Base-by-base conservation (phyloP, 1,140 invertebrate species). In the Papilio polyxenes region DNA sequence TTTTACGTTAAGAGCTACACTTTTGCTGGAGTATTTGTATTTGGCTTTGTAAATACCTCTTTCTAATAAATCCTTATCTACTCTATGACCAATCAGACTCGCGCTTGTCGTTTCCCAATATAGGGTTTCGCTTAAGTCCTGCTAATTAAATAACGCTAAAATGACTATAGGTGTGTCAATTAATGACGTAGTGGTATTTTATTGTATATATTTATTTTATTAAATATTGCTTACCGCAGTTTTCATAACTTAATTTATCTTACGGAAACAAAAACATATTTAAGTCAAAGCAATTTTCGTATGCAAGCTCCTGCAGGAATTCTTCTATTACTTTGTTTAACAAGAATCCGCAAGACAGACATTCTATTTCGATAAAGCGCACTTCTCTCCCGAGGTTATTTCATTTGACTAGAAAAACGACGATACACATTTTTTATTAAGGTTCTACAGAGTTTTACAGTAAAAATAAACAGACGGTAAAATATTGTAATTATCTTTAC, bases 331-430 rank as follows among this genome's bases (percentile, higher is more conserved):
- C 49, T 77, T 77, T 77, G 75, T 77, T 49, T 51, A 77, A 75
- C 74, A 75, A 31, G 65, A 53, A 53, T 77, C 48, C 75, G 48
- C 75, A 49, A 51, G 75, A 49, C 48, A 53, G 75, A 77, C 48
- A n/a, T 77, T 77, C 53, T 77, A 56, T 77, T 77, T 77, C 75
- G 75, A 77, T 77, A 77, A 77, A 77, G 48, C 40, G 74, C 44
- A 75, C 23, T 77, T 77, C 20, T 15, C 74, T 53, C 75, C 23
- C 49, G 48, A 77, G 23, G 75, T 77, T 53, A 77, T 77, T 77
- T 53, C 75, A 17, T 77, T 77, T 77, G 17, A 77, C 53, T 77
- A 49, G 44, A 77, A 49, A 53, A 49, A 11, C 75, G 74, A 44
- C 74, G 31, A 23, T 13, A 76, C 44, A 76, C 75, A 76, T n/a